These are phyloP conservation scores for Maconellicoccus hirsutus DNA, from an alignment of 1,140 invertebrate genomes.

Conservation along the genomic window DNA sequence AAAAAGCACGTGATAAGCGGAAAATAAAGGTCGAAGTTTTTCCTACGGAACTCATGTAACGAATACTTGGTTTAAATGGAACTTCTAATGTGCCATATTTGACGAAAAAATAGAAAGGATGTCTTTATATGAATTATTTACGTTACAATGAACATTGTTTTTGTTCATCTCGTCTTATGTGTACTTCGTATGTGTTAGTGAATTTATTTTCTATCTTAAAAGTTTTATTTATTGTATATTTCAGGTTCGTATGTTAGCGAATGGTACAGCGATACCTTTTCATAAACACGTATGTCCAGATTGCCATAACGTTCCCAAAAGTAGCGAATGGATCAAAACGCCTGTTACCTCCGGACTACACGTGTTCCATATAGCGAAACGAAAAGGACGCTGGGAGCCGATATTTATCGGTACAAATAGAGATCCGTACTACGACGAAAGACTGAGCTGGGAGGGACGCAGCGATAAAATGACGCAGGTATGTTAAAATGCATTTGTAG, in stretches of 20 bases:
- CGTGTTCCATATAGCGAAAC: conserved; percentile 73
- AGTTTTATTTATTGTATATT: conserved; percentile 24
- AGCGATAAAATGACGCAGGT: conserved; percentile 93
- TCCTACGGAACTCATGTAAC: too few relatives aligned
- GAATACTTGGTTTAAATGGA: too few relatives aligned
- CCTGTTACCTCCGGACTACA: conserved; percentile 54
- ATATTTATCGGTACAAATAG: conserved; percentile 76
- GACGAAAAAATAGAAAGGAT: too few relatives aligned
- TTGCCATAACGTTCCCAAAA: conserved; percentile 77
- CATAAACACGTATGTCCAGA: conserved; percentile 78
- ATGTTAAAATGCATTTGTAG: too few relatives aligned
- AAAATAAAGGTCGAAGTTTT: too few relatives aligned
- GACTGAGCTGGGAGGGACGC: conserved; percentile 78
- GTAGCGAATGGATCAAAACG: conserved; percentile 63
- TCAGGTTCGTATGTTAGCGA: conserved; percentile 56
- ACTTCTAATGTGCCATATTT: too few relatives aligned
- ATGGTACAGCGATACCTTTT: conserved; percentile 72
- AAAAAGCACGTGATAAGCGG: too few relatives aligned
- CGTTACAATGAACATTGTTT: too few relatives aligned
- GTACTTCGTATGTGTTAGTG: too few relatives aligned
- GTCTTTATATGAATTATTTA: too few relatives aligned
- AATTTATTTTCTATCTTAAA: too few relatives aligned
- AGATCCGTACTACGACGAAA: conserved; percentile 78
- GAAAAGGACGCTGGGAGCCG: conserved; percentile 78
- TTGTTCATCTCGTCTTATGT: too few relatives aligned